These are phyloP conservation scores for Leucoptera coffeella DNA, from an alignment of 2,888 invertebrate species.

Conservation along the genomic window DNA sequence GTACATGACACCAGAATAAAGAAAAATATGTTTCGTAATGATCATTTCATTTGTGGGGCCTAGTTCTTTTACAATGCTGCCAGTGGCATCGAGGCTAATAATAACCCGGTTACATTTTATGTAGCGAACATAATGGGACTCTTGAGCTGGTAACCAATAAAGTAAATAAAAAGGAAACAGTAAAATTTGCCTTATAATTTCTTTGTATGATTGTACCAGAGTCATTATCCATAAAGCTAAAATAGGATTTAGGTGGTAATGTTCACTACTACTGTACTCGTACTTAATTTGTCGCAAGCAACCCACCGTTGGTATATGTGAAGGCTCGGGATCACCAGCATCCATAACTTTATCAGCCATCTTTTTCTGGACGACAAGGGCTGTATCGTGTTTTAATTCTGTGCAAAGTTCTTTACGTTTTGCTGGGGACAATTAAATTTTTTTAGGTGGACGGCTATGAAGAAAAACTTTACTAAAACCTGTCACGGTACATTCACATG, in stretches of 20 bases:
- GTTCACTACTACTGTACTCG: slow-evolving; percentile 1
- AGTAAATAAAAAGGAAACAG: neutral
- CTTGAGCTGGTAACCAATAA: slow-evolving; percentile 1
- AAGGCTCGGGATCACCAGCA: slow-evolving; percentile 1
- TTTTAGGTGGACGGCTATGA: neutral
- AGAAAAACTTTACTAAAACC: neutral
- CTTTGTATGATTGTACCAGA: neutral
- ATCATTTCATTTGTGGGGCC: neutral
- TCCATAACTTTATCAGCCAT: slow-evolving; percentile 2
- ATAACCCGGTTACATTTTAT: neutral
- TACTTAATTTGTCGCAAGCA: slow-evolving; percentile 3
- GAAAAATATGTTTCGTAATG: neutral
- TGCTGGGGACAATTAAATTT: neutral
- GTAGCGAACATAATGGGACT: neutral
- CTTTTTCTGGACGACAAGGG: slow-evolving; percentile 2
- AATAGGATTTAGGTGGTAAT: slow-evolving; percentile 2
- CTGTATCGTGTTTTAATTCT: slow-evolving; percentile 2
- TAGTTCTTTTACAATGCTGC: neutral
- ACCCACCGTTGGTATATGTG: slow-evolving; percentile 1
- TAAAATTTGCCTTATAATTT: neutral
- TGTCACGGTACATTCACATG: neutral
- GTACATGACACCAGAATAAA: slow-evolving; percentile 1
- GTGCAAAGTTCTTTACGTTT: neutral
- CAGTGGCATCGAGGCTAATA: neutral
- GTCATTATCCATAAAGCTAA: slow-evolving; percentile 2